Evolutionary conservation across 2,888 invertebrate species (phyloP).

Genomic region (Oscheius myriophilus): DNA sequence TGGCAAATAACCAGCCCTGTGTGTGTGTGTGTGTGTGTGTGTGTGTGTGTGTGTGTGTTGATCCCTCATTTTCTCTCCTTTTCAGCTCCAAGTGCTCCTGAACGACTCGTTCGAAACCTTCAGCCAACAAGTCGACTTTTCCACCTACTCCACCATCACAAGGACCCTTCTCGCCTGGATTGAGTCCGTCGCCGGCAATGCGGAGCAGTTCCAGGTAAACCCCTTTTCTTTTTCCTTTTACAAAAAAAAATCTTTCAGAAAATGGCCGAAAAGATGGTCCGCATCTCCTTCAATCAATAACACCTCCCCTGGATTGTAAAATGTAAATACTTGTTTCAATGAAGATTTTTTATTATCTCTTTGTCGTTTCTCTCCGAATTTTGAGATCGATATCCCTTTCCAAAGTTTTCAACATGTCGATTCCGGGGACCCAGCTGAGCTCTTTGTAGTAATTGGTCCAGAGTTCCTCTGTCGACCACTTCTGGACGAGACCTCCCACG

Average conservation of each 20-base stretch:
- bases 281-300: constrained; percentile 20
- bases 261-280: constrained; percentile 46
- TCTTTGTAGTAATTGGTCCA: constrained; percentile 15
- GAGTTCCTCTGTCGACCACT: constrained; percentile 19
- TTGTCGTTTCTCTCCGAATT: constrained; percentile 14
- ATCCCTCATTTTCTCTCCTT: too few species aligned
- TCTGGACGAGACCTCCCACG: constrained; percentile 23
- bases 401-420: constrained; percentile 22
- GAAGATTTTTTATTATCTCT: not conserved
- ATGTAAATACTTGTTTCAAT: too few species aligned
- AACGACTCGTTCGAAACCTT: constrained; percentile 66
- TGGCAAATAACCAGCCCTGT: too few species aligned
- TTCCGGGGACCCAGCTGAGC: constrained; percentile 29
- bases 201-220: constrained; percentile 42
- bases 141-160: constrained; percentile 61
- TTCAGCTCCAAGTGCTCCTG: constrained; percentile 62
- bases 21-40: too few species aligned
- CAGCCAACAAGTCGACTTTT: constrained; percentile 56
- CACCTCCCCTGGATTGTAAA: not conserved
- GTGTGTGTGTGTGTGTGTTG: too few species aligned
- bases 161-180: constrained; percentile 50
- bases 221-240: too few species aligned
- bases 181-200: constrained; percentile 39
- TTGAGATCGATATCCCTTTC: constrained; percentile 26
- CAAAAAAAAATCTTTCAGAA: constrained; percentile 23